A percentile compares a stretch with the other conserved stretches of the same genome.
phyloP scores from a whole-genome alignment of 2,113 vertebrate species.

The Agapornis roseicollis region DNA sequence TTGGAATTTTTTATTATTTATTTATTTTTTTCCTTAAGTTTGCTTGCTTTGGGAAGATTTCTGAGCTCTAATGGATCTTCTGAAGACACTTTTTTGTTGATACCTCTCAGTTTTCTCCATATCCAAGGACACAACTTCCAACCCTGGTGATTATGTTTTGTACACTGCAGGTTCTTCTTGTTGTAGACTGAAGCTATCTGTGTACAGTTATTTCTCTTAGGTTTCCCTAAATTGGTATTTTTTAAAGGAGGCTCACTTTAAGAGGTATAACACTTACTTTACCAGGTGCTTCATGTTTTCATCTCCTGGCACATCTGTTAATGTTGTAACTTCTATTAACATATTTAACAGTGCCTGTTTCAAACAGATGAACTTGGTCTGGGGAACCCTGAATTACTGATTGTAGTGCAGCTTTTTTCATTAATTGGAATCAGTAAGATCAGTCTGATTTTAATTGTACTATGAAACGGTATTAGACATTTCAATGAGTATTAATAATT shows the following conservation, averaged over 20 bases:
- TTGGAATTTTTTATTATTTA: not conserved
- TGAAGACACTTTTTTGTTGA: not conserved
- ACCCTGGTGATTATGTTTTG: not conserved
- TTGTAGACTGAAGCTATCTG: rapidly evolving
- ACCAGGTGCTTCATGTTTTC: not conserved
- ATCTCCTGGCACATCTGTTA: not conserved
- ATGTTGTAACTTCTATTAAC: not conserved
- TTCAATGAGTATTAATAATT: not conserved
- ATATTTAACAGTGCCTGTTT: not conserved
- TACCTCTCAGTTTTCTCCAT: not conserved
- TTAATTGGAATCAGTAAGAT: not conserved
- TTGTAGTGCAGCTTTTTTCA: not conserved
- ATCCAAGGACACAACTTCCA: not conserved
- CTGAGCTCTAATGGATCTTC: not conserved
- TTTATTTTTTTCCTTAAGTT: not conserved
- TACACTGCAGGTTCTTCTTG: not conserved
- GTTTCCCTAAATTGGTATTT: not conserved
- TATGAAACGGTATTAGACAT: not conserved
- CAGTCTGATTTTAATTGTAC: not conserved
- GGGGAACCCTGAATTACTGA: not conserved
- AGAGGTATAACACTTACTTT: not conserved
- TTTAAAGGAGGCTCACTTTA: not conserved
- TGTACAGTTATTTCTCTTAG: not conserved
- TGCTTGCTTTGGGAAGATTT: not conserved
- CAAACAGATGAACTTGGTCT: not conserved